Evolutionary conservation across 1,140 invertebrate genomes (phyloP), one percentile per base, ranked within the genome.

Genomic region (Metopolophium dirhodum): DNA sequence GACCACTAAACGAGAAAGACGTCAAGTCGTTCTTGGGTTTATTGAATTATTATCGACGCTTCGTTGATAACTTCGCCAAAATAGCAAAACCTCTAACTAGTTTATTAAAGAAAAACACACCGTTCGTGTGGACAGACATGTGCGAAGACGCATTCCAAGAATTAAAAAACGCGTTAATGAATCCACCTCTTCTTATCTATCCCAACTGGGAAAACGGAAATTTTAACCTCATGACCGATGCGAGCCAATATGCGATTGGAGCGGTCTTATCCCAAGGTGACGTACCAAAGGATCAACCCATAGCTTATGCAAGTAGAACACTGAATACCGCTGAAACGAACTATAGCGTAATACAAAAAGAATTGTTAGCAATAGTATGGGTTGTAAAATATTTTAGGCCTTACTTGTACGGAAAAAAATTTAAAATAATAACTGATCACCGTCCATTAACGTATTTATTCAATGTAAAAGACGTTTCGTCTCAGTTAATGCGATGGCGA

Each of bases 21-120:
- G 57, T 96, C 0, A 94, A 95, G 49, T 91, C 94, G 45, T 95
- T 95, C 91, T 57, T 95, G 3, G 95, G 95, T 0, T 94, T 95
- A 37, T 68, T 94, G 0, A 94, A 94, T 7, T 95, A 94, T 93
- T 95, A 95, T 83, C 94, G 95, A 7, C 93, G 94, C 14, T 95
- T 95, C 91, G 94, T 95, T 47, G 94, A 94, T 0, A 93, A 95
- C 37, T 45, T 85, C 3, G 93, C 95, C 0, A 93, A 93, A 35
- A 89, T 95, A 3, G 91, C 94, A 0, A 94, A 94, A 85, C 95
- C 95, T 0, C 89, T 96, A 22, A 94, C 93, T 82, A 35, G 94
- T 22, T 90, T 95, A 23, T 41, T 94, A 23, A 94, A 94, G 94
- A 94, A 94, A 35, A 68, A 87, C 18, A 68, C 11, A 35, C 26